A percentile compares a stretch with the other conserved stretches of the same genome.
Conservation (phyloP, 2,797 vertebrate species). For the Monodelphis domestica region DNA sequence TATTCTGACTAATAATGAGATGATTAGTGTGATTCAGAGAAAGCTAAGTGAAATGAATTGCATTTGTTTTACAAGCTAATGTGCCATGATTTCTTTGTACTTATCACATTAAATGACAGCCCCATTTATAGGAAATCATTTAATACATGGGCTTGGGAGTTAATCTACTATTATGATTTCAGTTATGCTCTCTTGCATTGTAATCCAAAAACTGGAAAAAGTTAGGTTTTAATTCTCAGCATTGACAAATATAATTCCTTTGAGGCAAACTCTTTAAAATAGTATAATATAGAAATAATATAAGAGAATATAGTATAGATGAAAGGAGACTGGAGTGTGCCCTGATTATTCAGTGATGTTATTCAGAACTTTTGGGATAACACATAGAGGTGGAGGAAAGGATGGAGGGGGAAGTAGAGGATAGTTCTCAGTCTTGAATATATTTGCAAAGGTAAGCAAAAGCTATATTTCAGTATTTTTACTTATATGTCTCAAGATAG, state of each 20-base stretch:
- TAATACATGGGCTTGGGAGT: slow-evolving; percentile 9
- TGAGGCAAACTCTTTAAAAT: slow-evolving; percentile 26
- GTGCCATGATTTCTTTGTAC: slow-evolving; percentile 7
- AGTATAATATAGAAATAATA: neutral
- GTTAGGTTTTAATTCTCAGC: slow-evolving; percentile 1
- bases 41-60: neutral
- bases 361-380: neutral
- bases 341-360: slow-evolving; percentile 3
- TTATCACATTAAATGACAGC: neutral
- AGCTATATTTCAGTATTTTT: neutral
- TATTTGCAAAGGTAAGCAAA: neutral
- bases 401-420: neutral
- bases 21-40: slow-evolving; percentile 15
- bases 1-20: neutral
- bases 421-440: neutral
- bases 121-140: slow-evolving; percentile 21
- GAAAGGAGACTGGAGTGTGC: neutral
- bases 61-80: slow-evolving; percentile 19
- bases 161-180: slow-evolving; percentile 42
- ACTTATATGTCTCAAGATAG: neutral
- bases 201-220: slow-evolving; percentile 12
- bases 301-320: neutral
- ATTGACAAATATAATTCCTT: slow-evolving; percentile 2
- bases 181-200: neutral
- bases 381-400: neutral